Percentiles rank a stretch among this genome's conserved stretches.
phyloP scores from a whole-genome alignment of 2,797 vertebrate species.

The Sarcophilus harrisii region DNA sequence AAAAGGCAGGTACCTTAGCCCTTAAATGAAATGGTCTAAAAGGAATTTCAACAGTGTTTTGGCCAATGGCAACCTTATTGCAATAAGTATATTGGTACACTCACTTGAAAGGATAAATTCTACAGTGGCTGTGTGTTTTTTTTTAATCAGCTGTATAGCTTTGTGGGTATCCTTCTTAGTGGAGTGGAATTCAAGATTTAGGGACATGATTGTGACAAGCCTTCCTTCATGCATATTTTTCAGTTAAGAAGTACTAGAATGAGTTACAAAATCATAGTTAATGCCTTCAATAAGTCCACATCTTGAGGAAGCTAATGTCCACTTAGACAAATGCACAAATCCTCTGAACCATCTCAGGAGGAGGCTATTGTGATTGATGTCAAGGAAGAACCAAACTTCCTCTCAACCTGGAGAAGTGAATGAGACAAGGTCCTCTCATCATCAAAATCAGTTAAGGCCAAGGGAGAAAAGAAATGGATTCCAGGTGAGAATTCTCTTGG shows the following conservation, averaged over 20 bases:
- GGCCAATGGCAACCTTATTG: background rate
- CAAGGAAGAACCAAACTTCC: slow-evolving; percentile 58
- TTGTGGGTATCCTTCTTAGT: background rate
- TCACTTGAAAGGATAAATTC: background rate
- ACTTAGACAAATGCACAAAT: slow-evolving; percentile 14
- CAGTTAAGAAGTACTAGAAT: background rate
- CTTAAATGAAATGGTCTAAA: background rate
- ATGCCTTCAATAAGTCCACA: slow-evolving; percentile 50
- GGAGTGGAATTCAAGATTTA: background rate
- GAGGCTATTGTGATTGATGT: slow-evolving; percentile 20
- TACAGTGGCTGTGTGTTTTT: background rate
- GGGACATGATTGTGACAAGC: background rate
- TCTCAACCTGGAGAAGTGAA: slow-evolving; percentile 54
- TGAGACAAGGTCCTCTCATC: slow-evolving; percentile 56
- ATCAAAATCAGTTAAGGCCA: slow-evolving; percentile 43
- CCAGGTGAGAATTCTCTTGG: slow-evolving; percentile 73
- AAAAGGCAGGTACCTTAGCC: background rate
- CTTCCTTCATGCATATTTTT: background rate
- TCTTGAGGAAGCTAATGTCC: slow-evolving; percentile 40
- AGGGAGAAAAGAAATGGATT: slow-evolving; percentile 72
- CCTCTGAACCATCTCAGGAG: slow-evolving; percentile 2
- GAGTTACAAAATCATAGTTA: background rate
- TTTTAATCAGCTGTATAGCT: background rate
- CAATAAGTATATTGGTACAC: background rate
- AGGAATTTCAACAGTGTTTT: background rate